Percentiles rank a stretch among this genome's conserved stretches.
phyloP scores from a whole-genome alignment of 2,888 invertebrate genomes.

The Serrognathus titanus region DNA sequence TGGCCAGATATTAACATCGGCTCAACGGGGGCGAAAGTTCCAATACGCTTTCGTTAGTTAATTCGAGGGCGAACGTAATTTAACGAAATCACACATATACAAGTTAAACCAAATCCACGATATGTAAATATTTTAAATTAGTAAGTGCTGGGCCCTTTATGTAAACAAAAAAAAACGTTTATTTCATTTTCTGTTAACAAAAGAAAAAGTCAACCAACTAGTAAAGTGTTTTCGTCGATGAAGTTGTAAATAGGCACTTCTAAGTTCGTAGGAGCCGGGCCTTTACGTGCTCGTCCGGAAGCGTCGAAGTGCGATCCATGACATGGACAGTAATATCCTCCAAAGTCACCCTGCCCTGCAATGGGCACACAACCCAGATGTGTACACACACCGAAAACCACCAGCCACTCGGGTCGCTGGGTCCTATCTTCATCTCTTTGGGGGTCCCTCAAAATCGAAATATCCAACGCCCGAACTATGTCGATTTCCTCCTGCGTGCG shows the following conservation, averaged over 20 bases:
- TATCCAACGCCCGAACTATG: conserved; percentile 56
- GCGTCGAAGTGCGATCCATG: conserved; percentile 81
- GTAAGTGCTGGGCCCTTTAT: too few relatives aligned
- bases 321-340: conserved; percentile 77
- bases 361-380: conserved; percentile 84
- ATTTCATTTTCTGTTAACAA: too few relatives aligned
- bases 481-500: conserved; percentile 65
- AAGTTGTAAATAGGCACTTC: conserved; percentile 64
- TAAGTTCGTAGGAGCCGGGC: conserved; percentile 71
- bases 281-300: conserved; percentile 70
- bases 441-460: conserved; percentile 66
- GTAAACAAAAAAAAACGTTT: neutral
- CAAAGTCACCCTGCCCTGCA: conserved; percentile 61
- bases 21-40: too few relatives aligned
- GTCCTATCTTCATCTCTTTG: conserved; percentile 64
- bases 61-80: neutral
- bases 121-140: too few relatives aligned
- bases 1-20: conserved; percentile 27
- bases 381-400: conserved; percentile 77
- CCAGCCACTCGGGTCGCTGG: conserved; percentile 68
- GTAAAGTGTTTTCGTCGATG: conserved; percentile 52
- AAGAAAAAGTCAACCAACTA: conserved; percentile 50
- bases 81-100: neutral
- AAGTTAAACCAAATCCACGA: too few relatives aligned
- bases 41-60: neutral